Conservation (phyloP, 35 echinoderm and acorn worm genomes). For the Ophioderma brevispina region DNA sequence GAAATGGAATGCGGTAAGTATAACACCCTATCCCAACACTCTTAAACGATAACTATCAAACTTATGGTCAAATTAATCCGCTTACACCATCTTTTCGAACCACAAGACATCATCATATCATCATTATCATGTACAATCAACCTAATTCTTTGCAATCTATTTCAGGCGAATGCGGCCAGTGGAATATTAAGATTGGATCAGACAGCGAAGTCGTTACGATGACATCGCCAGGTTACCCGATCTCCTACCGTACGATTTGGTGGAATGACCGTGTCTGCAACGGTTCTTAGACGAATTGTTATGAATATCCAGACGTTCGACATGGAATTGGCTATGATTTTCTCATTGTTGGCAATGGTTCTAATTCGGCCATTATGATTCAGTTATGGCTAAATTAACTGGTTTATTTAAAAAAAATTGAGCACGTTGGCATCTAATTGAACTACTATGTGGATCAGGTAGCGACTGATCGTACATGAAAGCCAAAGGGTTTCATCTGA, state of each 20-base stretch:
- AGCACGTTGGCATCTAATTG: too few species aligned
- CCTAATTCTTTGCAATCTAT: too few species aligned
- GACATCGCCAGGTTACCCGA: neutral
- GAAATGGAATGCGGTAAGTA: too few species aligned
- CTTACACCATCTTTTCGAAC: too few species aligned
- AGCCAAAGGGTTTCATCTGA: too few species aligned
- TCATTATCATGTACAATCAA: too few species aligned
- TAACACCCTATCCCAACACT: too few species aligned
- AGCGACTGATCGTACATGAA: too few species aligned
- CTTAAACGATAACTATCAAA: too few species aligned
- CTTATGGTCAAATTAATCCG: too few species aligned
- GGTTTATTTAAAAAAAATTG: neutral
- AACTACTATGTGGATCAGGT: too few species aligned
- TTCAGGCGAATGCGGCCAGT: neutral
- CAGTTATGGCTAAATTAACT: neutral
- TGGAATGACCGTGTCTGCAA: neutral
- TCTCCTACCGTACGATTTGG: neutral
- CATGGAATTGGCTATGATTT: neutral
- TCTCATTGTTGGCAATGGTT: neutral
- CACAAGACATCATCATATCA: too few species aligned
- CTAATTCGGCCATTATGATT: neutral
- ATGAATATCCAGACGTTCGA: neutral
- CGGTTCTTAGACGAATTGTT: neutral
- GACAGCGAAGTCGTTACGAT: neutral
- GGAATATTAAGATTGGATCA: neutral